Evolutionary conservation across 2,888 invertebrate genomes (phyloP).

Genomic region (Pseudococcus viburni): DNA sequence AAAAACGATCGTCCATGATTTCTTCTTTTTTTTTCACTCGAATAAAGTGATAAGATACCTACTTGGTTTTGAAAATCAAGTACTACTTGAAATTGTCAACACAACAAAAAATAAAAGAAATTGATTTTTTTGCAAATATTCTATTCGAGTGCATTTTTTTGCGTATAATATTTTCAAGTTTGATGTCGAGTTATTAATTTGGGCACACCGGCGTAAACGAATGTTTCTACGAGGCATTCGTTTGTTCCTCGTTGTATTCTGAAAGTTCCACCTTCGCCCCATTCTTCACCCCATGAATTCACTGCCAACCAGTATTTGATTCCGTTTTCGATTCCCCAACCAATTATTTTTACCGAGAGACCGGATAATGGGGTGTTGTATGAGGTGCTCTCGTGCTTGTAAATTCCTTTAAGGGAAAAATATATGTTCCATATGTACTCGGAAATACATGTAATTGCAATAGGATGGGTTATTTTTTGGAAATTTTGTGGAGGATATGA

Average conservation of each 20-base stretch:
- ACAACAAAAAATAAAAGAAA: too few species aligned
- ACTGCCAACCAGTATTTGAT: constrained; percentile 66
- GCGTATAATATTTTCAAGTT: background rate
- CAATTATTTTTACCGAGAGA: constrained; percentile 66
- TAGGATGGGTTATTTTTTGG: too few species aligned
- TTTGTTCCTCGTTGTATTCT: constrained; percentile 66
- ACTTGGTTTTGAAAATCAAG: too few species aligned
- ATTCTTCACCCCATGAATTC: constrained; percentile 67
- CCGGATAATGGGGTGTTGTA: constrained; percentile 45
- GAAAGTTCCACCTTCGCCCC: constrained; percentile 67
- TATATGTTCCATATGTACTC: too few species aligned
- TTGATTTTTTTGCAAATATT: too few species aligned
- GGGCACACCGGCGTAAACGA: constrained; percentile 64
- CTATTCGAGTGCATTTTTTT: too few species aligned
- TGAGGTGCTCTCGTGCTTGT: background rate
- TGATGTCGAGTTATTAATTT: background rate
- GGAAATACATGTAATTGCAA: too few species aligned
- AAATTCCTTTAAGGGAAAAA: background rate
- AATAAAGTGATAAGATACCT: too few species aligned
- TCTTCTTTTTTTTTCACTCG: too few species aligned
- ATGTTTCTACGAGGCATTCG: constrained; percentile 64
- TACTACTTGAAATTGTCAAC: too few species aligned
- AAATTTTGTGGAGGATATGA: too few species aligned
- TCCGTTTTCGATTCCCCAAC: constrained; percentile 67
- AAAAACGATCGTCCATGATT: too few species aligned